These are phyloP conservation scores for Pseudoatta argentina DNA, from an alignment of 1,140 invertebrate genomes.

Conservation along the genomic window DNA sequence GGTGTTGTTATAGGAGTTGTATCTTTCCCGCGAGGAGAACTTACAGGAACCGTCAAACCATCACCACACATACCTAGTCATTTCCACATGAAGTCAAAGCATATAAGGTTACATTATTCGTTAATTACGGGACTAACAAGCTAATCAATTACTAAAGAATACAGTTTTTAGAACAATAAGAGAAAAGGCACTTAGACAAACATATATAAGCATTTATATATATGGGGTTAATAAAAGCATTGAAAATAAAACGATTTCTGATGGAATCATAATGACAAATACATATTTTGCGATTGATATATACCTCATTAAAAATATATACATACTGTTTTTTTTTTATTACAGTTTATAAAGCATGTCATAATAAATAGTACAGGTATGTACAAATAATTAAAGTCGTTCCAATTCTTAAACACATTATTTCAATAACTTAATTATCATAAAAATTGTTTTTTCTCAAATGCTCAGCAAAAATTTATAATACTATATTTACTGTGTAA, in stretches of 20 bases:
- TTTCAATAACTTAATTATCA: conserved; percentile 34
- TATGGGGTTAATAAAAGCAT: conserved; percentile 30
- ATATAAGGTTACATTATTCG: conserved; percentile 49
- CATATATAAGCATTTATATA: conserved; percentile 56
- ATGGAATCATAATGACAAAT: conserved; percentile 6
- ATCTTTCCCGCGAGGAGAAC: conserved; percentile 82
- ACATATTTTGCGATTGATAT: conserved; percentile 7
- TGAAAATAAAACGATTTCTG: conserved; percentile 24
- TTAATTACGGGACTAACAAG: conserved; percentile 45
- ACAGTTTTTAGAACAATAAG: background rate
- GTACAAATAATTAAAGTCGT: background rate
- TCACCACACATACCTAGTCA: conserved; percentile 83
- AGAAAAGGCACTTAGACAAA: conserved; percentile 29
- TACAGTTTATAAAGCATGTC: background rate
- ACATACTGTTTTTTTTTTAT: background rate
- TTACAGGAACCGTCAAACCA: conserved; percentile 84
- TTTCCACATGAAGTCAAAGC: conserved; percentile 75
- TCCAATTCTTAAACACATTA: background rate
- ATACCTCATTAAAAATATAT: background rate
- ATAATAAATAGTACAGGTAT: conserved; percentile 17
- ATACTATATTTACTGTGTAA: conserved; percentile 41
- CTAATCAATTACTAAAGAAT: conserved; percentile 20
- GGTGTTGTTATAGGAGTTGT: conserved; percentile 81
- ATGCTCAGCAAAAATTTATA: conserved; percentile 24
- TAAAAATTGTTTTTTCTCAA: background rate